Evolutionary conservation across 2,888 invertebrate genomes (phyloP).

Genomic region (Tethea ocularis): DNA sequence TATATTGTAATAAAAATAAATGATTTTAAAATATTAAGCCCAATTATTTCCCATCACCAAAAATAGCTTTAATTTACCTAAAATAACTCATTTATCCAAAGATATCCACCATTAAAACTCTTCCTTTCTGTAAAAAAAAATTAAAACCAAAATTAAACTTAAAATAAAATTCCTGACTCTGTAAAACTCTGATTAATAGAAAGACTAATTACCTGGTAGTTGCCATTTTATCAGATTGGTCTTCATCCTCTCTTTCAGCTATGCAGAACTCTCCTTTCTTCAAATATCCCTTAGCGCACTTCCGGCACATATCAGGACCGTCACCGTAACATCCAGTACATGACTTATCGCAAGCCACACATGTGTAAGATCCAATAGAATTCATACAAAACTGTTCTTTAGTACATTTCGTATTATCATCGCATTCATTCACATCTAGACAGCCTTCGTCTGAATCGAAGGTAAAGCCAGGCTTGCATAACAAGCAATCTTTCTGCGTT

Average conservation of each 20-base stretch:
- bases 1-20: conserved; percentile 5
- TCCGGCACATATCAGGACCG: conserved; percentile 95
- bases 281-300: conserved; percentile 90
- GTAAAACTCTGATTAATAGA: neutral
- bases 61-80: conserved; percentile 20
- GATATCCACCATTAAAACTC: conserved; percentile 56
- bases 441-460: conserved; percentile 91
- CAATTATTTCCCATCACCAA: conserved; percentile 50
- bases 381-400: conserved; percentile 94
- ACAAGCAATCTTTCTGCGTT: conserved; percentile 86
- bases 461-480: conserved; percentile 88
- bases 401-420: conserved; percentile 79
- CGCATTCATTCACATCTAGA: conserved; percentile 93
- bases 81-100: conserved; percentile 53
- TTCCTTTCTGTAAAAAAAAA: conserved; percentile 74
- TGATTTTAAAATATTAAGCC: neutral
- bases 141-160: conserved; percentile 22
- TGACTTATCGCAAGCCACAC: conserved; percentile 92
- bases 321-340: conserved; percentile 94
- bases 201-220: conserved; percentile 57
- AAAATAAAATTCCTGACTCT: conserved; percentile 20
- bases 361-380: conserved; percentile 91
- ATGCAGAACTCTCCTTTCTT: conserved; percentile 90
- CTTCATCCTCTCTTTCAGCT: conserved; percentile 82
- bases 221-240: conserved; percentile 61